Evolutionary conservation across 2,113 vertebrate genomes (phyloP), one percentile per base, ranked within the genome.

Genomic region (Damaliscus lunatus): DNA sequence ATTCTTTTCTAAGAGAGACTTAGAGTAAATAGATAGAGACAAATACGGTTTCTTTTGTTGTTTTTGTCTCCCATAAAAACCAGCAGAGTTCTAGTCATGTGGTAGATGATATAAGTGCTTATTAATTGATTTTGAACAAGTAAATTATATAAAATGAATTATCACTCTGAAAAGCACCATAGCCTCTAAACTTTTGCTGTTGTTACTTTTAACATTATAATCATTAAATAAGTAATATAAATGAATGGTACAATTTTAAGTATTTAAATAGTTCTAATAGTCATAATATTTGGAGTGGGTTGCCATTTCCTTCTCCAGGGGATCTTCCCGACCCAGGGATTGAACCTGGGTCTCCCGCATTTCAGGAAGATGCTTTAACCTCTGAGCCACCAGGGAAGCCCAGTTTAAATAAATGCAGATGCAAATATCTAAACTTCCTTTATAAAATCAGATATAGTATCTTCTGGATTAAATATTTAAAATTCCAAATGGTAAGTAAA

Each of bases 121-220:
- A 91, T 93, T 84, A 97, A 93, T 64, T 94, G 83, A 98, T 94
- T 97, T 92, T 92, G 40, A 93, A 80, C 31, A 92, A 92, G 12
- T 89, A 80, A 96, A 91, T 91, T 88, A 87, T 80, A 62, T 71
- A 71, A 90, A 96, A 83, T 57, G 57, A 78, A 90, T 96, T 96
- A 74, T 93, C 62, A 71, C 78, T 52, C 10, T 90, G 87, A 80
- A 94, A 77, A 92, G 11, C 33, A 93, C 36, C 21, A 85, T 12
- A 81, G 55, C 55, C 40, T 74, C 82, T 91, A 33, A 55, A 93
- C 14, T 78, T 85, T 53, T 86, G 33, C 46, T 82, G 9, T 57
- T 55, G 57, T 95, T 96, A 71, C 71, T 97, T 95, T 93, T 83
- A 85, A 92, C 84, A 90, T 92, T 87, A 55, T 71, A 27, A 89